phyloP scores from a whole-genome alignment of 2,113 vertebrate species.

The Corythornis madagascariensis region DNA sequence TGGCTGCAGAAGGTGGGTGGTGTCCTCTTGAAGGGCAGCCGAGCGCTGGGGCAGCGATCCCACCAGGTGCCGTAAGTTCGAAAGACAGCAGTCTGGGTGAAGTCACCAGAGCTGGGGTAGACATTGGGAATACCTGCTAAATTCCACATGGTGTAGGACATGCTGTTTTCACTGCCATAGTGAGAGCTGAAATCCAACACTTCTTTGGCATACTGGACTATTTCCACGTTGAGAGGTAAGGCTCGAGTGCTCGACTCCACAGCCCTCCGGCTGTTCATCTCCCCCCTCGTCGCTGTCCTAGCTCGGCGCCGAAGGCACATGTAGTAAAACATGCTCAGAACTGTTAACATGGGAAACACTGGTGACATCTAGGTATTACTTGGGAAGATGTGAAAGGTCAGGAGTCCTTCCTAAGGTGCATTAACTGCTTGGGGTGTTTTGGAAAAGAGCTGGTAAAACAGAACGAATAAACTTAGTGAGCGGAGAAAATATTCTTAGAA shows the following conservation, averaged over 20 bases:
- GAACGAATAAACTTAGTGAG: conserved; percentile 53
- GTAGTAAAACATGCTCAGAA: conserved; percentile 99
- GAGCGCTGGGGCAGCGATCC: conserved; percentile 88
- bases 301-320: conserved; percentile 98
- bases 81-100: conserved; percentile 97
- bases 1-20: conserved; percentile 89
- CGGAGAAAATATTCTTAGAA: neutral
- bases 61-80: conserved; percentile 95
- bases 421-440: conserved; percentile 70
- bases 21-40: conserved; percentile 83
- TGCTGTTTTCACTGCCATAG: conserved; percentile 98
- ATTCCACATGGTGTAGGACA: conserved; percentile 99
- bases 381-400: conserved; percentile 63
- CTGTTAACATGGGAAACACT: conserved; percentile 96
- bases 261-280: conserved; percentile 91
- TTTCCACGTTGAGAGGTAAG: conserved; percentile 88
- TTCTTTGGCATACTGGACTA: conserved; percentile 96
- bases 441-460: conserved; percentile 67
- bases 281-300: conserved; percentile 91
- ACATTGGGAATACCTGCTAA: conserved; percentile 93
- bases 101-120: conserved; percentile 97
- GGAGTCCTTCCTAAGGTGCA: conserved; percentile 63
- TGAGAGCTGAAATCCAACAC: conserved; percentile 98
- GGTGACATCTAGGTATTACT: conserved; percentile 75
- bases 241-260: conserved; percentile 87